Base-by-base conservation (phyloP, 2,113 vertebrate genomes). In the Salvelinus namaycush region DNA sequence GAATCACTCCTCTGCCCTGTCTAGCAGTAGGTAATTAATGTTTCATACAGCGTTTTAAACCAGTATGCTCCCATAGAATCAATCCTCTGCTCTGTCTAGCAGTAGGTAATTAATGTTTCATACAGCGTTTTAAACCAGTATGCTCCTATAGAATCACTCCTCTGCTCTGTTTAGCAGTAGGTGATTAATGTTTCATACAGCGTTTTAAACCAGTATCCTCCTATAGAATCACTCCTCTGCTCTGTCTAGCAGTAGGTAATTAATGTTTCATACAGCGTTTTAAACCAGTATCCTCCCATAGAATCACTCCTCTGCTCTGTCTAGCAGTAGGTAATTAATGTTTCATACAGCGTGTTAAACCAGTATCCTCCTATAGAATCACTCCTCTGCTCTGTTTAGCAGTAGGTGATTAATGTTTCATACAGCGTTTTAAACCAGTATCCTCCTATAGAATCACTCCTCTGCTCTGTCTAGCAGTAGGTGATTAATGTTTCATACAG, bases 401-500 rank as follows among this genome's bases (percentile, higher is more conserved):
- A 29, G 29, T 29, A 29, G 29, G 29, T 29, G 29, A 29, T 0
- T 29, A 0, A 3, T 29, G 29, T 29, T 29, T 29, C 4, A 29
- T 29, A 31, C 4, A 31, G 3, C 3, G 29, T 31, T 4, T 31
- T 31, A 31, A 31, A 31, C 3, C 29, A 31, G 29, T 31, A 31
- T 31, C 29, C 29, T 31, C 29, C 29, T 31, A 31, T 31, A 31
- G 29, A 31, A 31, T 31, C 29, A 31, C 29, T 31, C 84, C 83
- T 85, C 68, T 70, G 70, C 79, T 48, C 51, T 81, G 86, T 89
- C 90, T 87, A 88, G 87, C 90, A 83, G 83, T 64, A 72, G 79
- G 75, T 88, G 87, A 90, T 88, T 79, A 90, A 89, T 88, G 85
- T 59, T 77, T 64, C 70, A 49, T 82, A 77, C 81, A 88, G 31